Base-by-base conservation (phyloP, 37 sponge, comb jelly and placozoan genomes). In the Corticium candelabrum region DNA sequence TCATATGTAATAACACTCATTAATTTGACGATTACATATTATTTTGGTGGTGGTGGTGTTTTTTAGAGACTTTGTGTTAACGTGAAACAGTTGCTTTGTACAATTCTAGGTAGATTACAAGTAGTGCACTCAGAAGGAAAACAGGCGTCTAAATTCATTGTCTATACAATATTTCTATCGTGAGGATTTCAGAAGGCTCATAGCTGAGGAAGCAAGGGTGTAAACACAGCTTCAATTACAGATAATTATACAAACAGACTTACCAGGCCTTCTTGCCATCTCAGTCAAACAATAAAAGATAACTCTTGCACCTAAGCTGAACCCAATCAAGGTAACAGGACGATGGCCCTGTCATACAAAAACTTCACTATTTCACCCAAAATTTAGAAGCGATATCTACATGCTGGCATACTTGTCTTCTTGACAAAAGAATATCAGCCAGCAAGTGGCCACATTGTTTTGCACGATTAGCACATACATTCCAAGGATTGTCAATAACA, bases 281-380 rank as follows among this genome's bases (percentile, higher is more conserved):
- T 81, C 75, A 35, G 37, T 27, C 3, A 81, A n/a, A 78, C 74
- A 75, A n/a, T 67, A 81, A 50, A 75, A 81, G 34, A 81, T 81
- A 7, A 81, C 74, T 30, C 82, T 34, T 7, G 82, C 82, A 4
- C 82, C 82, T 2, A 81, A 27, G 69, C 82, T 68, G 29, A 56
- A 81, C 35, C 82, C 82, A 3, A 81, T 35, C 67, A 81, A 32
- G 39, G 75, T 81, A 5, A 81, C 67, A 1, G 82, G 82, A 29
- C 82, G 69, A 90, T 75, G 38, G 74, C 50, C 0, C 36, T 68
- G 1, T 85, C 91, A 39, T 69, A 62, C n/a, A 82, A 87, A 7
- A 90, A 68, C 0, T 87, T 40, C 0, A 85, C 91, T 77, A 85
- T 84, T 62, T 74, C 80, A 21, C 38, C 5, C 67, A 90, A 74